Evolutionary conservation across 2,113 vertebrate genomes (phyloP).

Genomic region (Alectura lathami): DNA sequence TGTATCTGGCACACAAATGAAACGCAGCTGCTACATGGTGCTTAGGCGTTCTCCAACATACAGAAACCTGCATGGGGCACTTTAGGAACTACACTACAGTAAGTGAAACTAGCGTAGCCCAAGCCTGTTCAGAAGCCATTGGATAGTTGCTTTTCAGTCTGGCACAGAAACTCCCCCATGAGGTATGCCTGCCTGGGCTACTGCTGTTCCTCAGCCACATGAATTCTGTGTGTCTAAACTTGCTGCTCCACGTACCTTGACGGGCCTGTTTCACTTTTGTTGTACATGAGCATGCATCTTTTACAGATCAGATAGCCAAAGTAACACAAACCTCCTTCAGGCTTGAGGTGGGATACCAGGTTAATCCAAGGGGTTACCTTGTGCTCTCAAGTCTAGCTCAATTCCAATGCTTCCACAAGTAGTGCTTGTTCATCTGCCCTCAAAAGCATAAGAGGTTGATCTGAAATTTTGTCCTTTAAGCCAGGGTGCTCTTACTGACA

Average conservation of each 20-base stretch:
- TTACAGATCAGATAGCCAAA: neutral
- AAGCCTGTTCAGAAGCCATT: neutral
- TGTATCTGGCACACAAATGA: neutral
- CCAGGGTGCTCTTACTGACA: neutral
- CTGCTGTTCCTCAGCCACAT: neutral
- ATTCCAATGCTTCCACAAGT: neutral
- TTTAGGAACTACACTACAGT: neutral
- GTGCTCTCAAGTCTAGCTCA: neutral
- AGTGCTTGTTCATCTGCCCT: neutral
- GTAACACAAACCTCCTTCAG: neutral
- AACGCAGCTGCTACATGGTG: neutral
- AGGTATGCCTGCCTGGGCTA: neutral
- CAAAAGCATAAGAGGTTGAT: neutral
- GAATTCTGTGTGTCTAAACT: neutral
- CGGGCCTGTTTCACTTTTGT: neutral
- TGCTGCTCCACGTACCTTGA: accelerated
- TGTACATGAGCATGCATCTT: neutral
- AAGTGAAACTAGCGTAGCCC: neutral
- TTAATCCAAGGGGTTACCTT: neutral
- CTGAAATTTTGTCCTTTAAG: neutral
- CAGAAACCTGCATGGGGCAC: neutral
- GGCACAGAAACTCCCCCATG: neutral
- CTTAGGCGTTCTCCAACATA: neutral
- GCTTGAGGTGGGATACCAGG: neutral
- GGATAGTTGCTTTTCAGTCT: neutral